Evolutionary conservation across 2,113 vertebrate genomes (phyloP).

Genomic region (Theristicus caerulescens): DNA sequence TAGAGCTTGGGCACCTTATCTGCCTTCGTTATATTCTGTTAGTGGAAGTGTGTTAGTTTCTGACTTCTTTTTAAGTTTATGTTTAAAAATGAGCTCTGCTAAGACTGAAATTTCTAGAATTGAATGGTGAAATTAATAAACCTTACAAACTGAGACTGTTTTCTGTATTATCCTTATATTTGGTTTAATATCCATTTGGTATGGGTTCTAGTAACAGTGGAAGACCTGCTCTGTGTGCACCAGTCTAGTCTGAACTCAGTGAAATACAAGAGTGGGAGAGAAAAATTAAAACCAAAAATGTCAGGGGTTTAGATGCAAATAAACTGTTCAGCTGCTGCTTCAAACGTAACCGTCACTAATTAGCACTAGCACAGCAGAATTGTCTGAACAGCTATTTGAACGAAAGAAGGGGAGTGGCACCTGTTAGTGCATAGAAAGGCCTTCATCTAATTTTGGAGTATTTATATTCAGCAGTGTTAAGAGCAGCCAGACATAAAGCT

Average conservation of each 20-base stretch:
- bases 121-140: background rate
- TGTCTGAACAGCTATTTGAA: background rate
- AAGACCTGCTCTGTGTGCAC: background rate
- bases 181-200: background rate
- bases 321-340: slow-evolving; percentile 38
- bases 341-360: background rate
- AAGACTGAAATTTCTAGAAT: background rate
- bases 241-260: background rate
- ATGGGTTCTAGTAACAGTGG: background rate
- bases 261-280: background rate
- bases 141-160: background rate
- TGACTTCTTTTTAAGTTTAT: background rate
- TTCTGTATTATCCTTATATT: background rate
- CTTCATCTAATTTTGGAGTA: background rate
- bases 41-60: background rate
- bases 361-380: background rate
- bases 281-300: background rate
- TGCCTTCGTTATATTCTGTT: background rate
- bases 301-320: background rate
- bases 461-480: background rate
- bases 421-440: background rate
- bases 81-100: background rate
- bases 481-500: background rate
- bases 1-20: background rate
- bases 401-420: background rate